Base-by-base conservation (phyloP, 2,888 invertebrate species). In the Noctuana brunneofusca region DNA sequence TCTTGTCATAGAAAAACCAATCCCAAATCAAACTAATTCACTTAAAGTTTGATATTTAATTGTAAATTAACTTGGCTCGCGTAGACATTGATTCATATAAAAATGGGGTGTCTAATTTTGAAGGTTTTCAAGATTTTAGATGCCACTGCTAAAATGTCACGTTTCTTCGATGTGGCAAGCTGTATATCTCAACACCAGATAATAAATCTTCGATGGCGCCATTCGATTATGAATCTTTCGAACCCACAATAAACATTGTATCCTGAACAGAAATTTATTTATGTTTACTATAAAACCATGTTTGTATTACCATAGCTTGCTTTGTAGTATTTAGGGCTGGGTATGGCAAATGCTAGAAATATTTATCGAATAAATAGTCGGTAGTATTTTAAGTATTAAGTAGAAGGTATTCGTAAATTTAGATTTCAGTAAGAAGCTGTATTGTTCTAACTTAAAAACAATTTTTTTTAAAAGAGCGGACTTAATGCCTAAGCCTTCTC, bases 201-300 rank as follows among this genome's bases (percentile, higher is more conserved):
- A 38, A 49, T 58, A 58, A 58, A 58, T 58, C 58, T 49, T 35
- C 35, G 58, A 35, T 16, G 58, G 58, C 58, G 58, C 58, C 58
- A 38, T 49, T 20, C 32, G 56, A 57, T 57, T 57, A 57, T 57
- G 56, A 57, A 58, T 49, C 58, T 58, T 58, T 49, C 58, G 49
- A 18, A 49, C 49, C 49, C 49, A 58, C 35, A 58, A 58, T 58
- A 58, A 58, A 58, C 58, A 58, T 32, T 48, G 49, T 32, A 58
- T 38, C 58, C 35, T 22, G 48, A 35, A 20, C 32, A n/a, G 30
- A 48, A 27, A 57, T 58, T 58, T 49, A 58, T 49, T 58, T 48
- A 27, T 43, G 49, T 49, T 58, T 49, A 58, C 32, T 22, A 11
- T 35, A 58, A 35, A 32, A 24, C 20, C 30, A 32, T 46, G 35